Conservation (phyloP, 92 coral and sea anemone species). For the Epizoanthus illoricatus region DNA sequence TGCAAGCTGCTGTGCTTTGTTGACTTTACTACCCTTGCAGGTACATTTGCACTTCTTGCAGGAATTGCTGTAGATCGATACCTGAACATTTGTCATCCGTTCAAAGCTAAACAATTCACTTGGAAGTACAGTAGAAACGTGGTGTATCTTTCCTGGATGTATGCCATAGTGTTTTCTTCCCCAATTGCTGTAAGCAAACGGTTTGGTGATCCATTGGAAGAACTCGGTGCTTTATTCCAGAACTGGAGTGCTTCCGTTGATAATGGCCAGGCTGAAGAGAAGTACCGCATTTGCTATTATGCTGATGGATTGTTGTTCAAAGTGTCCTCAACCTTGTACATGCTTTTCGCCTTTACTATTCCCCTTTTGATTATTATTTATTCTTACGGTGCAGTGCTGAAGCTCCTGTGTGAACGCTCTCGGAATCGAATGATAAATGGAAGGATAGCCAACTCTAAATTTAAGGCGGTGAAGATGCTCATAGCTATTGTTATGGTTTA, state of each 20-base stretch:
- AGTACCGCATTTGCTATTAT: conserved; percentile 18
- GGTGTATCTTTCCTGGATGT: conserved; percentile 45
- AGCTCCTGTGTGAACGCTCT: conserved; percentile 46
- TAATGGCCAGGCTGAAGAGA: background rate
- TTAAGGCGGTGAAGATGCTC: conserved; percentile 62
- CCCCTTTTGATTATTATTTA: conserved; percentile 45
- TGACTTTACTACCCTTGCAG: conserved; percentile 19
- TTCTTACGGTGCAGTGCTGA: conserved; percentile 45
- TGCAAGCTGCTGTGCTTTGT: conserved; percentile 24
- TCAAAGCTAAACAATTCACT: conserved; percentile 46
- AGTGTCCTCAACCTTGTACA: conserved; percentile 41
- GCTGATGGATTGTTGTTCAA: conserved; percentile 22
- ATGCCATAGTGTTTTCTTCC: conserved; percentile 38
- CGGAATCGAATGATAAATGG: conserved; percentile 46
- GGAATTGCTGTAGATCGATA: conserved; percentile 28
- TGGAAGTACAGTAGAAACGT: conserved; percentile 57
- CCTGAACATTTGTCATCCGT: conserved; percentile 34
- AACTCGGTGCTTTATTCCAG: background rate
- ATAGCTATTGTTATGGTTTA: conserved; percentile 42
- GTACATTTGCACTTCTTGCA: conserved; percentile 21
- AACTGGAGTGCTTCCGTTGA: background rate
- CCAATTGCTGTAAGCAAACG: conserved; percentile 39
- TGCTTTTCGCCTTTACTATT: conserved; percentile 45
- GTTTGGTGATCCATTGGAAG: conserved; percentile 22
- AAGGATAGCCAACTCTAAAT: conserved; percentile 46